A percentile compares a stretch with the other conserved stretches of the same genome.
Evolutionary conservation across 2,797 vertebrate species (phyloP).

Genomic region (Rousettus madagascariensis): DNA sequence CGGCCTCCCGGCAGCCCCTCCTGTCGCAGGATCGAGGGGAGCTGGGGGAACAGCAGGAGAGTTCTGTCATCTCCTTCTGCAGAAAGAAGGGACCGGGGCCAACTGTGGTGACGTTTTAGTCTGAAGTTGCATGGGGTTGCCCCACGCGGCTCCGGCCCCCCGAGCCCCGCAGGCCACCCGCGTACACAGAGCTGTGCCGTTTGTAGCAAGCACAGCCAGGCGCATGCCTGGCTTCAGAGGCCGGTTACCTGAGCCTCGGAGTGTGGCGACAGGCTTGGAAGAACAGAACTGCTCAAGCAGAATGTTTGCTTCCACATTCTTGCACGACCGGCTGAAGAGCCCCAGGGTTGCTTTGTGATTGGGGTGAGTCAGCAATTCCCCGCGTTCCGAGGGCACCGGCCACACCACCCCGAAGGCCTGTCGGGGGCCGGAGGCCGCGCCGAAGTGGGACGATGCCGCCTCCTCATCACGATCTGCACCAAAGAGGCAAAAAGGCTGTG

Average conservation of each 20-base stretch:
- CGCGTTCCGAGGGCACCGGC: background rate
- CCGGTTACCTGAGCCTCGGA: background rate
- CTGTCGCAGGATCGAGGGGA: background rate
- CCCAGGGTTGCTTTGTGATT: background rate
- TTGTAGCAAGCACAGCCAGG: background rate
- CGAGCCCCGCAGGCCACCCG: background rate
- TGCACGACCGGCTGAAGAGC: background rate
- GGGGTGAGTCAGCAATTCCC: background rate
- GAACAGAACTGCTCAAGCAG: background rate
- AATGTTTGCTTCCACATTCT: background rate
- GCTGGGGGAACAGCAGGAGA: background rate
- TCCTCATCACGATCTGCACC: accelerated
- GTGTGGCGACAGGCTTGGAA: background rate
- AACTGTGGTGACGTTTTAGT: background rate
- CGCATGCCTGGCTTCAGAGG: background rate
- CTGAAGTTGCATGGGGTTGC: background rate
- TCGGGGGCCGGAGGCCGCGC: background rate
- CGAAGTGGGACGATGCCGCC: background rate
- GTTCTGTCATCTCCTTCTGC: background rate
- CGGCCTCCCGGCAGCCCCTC: background rate
- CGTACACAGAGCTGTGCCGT: background rate
- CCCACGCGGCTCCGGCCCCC: background rate
- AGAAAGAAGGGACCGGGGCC: background rate
- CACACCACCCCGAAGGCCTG: background rate
- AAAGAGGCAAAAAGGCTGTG: background rate